These are phyloP conservation scores for Hesperophylax magnus DNA, from an alignment of 1,140 invertebrate genomes.

Conservation along the genomic window DNA sequence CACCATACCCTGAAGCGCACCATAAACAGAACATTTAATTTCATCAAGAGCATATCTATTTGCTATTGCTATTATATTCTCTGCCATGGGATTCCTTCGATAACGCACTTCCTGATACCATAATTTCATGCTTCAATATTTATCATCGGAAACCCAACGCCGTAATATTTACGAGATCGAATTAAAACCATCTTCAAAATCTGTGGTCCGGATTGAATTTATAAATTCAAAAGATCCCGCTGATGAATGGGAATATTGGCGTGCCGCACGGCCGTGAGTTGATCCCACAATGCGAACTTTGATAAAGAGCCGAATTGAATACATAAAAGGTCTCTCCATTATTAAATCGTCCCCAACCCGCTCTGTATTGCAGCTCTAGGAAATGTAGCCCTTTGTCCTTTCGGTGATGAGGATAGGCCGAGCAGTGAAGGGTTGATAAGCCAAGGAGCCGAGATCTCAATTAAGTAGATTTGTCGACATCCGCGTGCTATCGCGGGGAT, in stretches of 20 bases:
- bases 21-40: too few relatives aligned
- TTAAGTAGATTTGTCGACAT: not conserved
- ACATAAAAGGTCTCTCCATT: slow-evolving; percentile 22
- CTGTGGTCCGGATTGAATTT: not conserved
- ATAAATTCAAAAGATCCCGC: not conserved
- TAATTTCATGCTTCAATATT: too few relatives aligned
- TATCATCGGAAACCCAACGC: too few relatives aligned
- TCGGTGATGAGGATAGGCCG: slow-evolving; percentile 6
- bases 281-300: slow-evolving; percentile 19
- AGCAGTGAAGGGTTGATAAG: slow-evolving; percentile 6
- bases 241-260: slow-evolving; percentile 26
- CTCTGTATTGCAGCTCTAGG: slow-evolving; percentile 2
- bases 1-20: too few relatives aligned
- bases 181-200: not conserved
- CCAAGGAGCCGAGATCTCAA: not conserved
- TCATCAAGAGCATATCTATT: too few relatives aligned
- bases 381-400: slow-evolving; percentile 8
- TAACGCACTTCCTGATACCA: too few relatives aligned
- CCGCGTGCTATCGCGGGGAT: not conserved
- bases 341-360: slow-evolving; percentile 17
- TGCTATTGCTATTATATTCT: too few relatives aligned
- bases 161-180: too few relatives aligned
- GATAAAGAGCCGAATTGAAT: slow-evolving; percentile 30
- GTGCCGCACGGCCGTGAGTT: not conserved
- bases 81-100: too few relatives aligned